Conservation (phyloP, 2,888 invertebrate genomes). For the Psylliodes chrysocephalus region DNA sequence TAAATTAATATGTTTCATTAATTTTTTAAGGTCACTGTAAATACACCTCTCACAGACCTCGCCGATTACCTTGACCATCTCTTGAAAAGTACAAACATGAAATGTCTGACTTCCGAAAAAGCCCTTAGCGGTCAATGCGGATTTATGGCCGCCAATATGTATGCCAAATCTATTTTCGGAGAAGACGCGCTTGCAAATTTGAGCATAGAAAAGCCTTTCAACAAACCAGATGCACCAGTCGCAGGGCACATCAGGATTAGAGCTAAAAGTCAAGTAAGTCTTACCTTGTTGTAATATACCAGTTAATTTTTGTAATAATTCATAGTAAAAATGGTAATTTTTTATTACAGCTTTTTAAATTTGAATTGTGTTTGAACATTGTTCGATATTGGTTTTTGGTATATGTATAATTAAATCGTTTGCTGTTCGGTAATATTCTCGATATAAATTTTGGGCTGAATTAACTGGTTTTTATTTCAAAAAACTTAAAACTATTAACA, state of each 20-base stretch:
- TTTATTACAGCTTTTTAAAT: no score
- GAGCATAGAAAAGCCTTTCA: constrained; percentile 94
- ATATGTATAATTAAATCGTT: no score
- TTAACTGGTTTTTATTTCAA: no score
- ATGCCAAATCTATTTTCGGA: constrained; percentile 97
- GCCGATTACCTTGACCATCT: constrained; percentile 93
- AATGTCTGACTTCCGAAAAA: constrained; percentile 97
- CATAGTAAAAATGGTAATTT: no score
- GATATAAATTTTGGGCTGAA: no score
- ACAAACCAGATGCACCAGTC: constrained; percentile 88
- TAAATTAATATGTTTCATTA: no score
- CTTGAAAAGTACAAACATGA: constrained; percentile 97
- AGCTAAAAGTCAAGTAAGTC: constrained; percentile 94
- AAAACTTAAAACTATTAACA: no score
- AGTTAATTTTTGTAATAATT: no score
- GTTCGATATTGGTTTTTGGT: no score
- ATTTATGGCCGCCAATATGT: constrained; percentile 99
- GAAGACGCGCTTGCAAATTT: constrained; percentile 99
- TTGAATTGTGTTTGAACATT: no score
- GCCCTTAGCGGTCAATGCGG: constrained; percentile 97
- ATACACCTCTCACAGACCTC: constrained; percentile 92
- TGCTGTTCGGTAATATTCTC: no score
- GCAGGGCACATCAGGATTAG: constrained; percentile 97
- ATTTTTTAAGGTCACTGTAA: constrained; percentile 78
- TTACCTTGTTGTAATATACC: not conserved